Evolutionary conservation across 2,888 invertebrate genomes (phyloP), one percentile per base, ranked within the genome.

Genomic region (Lithophane semibrunnea): DNA sequence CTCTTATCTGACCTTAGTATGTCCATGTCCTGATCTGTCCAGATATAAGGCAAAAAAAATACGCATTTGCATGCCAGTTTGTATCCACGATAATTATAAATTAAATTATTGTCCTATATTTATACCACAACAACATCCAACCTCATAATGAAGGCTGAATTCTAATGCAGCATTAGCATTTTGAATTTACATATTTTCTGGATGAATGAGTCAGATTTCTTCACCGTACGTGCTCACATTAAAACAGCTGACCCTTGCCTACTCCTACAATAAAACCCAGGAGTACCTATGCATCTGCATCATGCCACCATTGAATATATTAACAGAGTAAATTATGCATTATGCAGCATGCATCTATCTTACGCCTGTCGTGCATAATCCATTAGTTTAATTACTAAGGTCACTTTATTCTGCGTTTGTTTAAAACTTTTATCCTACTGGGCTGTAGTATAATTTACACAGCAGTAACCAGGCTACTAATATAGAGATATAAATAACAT

Each of bases 321-420:
- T 56, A 49, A 8, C 29, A 52, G n/a, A n/a, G 7, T 56, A 70
- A 44, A 84, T 5, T 37, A 37, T 37, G 5, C 37, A 81, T 79
- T 71, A 87, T 77, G 56, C 82, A 85, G 37, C 74, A 82, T 58
- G 79, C 67, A 76, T 73, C 67, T 65, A 71, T 24, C 47, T 60
- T 58, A 58, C 72, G 29, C 54, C 64, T 67, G 79, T 52, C 49
- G 70, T 80, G 78, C 80, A 80, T 86, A 73, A 79, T 71, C 44
- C 42, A 86, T 88, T 72, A 71, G 21, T 64, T 78, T 76, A 70
- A 82, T 73, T 49, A 70, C 54, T 75, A 77, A 82, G 75, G 85
- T 71, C 73, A 68, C 61, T 63, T 82, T 60, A 49, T 68, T 24
- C 42, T 86, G 73, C 52, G 54, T 67, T 63, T 63, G 47, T 71